Evolutionary conservation across 2,888 invertebrate species (phyloP), one percentile per base, ranked within the genome.

Genomic region (Polylopha cassiicola): DNA sequence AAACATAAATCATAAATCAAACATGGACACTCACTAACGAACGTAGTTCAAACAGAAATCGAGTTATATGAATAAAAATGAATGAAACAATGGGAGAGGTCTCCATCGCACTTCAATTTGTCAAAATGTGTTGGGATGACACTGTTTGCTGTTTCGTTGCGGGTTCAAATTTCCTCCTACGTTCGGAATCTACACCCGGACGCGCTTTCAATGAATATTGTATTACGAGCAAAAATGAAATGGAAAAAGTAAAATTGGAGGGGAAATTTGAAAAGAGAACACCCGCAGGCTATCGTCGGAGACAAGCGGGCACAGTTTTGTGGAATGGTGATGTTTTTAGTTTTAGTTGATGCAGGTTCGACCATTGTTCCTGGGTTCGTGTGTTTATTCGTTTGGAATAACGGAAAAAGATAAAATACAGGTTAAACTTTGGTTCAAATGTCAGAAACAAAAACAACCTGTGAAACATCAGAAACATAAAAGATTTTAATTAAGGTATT

Each of bases 21-120:
- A 69, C 61, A 66, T 63, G 68, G 66, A 70, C 71, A 70, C 66
- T 72, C 73, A 64, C 76, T 84, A 82, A 81, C 84, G 80, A 80
- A 80, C 74, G 61, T 53, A 62, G 70, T 65, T 66, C 73, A 73
- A 78, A 75, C 65, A 71, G 65, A 61, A 73, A 76, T 72, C 61
- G 65, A 73, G 66, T 77, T 72, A 63, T 55, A 41, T 57, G 58
- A 66, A 75, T 70, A 76, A 79, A 78, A 80, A 73, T 59, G 63
- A 58, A 65, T 56, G 61, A 68, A 75, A 72, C 73, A 73, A 76
- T 66, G 58, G 47, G 49, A 47, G 51, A 53, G 51, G 55, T 52
- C 61, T 68, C 69, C 63, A 73, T 76, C 68, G 73, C 63, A 69
- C 69, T 64, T 70, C 72, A 70, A 73, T 78, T 76, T 75, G 72